Evolutionary conservation across 2,888 invertebrate species (phyloP), one percentile per base, ranked within the genome.

Genomic region (Drosophila bunnanda): DNA sequence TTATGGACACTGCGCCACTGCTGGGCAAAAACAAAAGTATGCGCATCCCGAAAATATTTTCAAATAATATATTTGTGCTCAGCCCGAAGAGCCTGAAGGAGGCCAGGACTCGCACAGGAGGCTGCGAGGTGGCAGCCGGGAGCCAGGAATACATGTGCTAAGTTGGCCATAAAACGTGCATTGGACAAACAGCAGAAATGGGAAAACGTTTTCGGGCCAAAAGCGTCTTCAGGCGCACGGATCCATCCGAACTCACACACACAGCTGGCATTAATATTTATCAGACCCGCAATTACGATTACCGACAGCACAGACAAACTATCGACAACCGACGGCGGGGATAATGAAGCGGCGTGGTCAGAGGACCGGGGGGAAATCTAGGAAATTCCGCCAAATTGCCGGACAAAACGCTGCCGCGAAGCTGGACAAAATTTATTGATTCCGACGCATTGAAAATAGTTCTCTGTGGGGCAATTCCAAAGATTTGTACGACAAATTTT

Each of bases 361-460:
- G 32, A 34, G 38, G 22, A 10, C 53, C 50, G 43, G 48, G 46
- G 76, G 71, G 75, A 59, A 43, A 61, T 65, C 55, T 48, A 58
- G 32, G 69, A 58, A 59, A 54, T 76, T 54, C 68, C 75, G 81
- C 68, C 81, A 76, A 81, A 82, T 84, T 76, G 79, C 71, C 74
- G 73, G 72, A 83, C 84, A 84, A 77, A 83, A 69, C 82, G 75
- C 57, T 66, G 70, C 65, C 74, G 69, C 83, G 80, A 86, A 80
- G 79, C 62, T 74, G 56, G 39, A 30, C 68, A 75, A 78, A 90
- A 90, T 90, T 90, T 90, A 90, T 90, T 80, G 75, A 90, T 91
- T 90, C 89, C 89, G 90, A 89, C 90, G 90, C 90, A 90, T 89
- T 89, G 90, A 89, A 72, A 91, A 90, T 91, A 85, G 91, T 91